Base-by-base conservation (phyloP, 2,888 invertebrate genomes). In the Hyposoter didymator region DNA sequence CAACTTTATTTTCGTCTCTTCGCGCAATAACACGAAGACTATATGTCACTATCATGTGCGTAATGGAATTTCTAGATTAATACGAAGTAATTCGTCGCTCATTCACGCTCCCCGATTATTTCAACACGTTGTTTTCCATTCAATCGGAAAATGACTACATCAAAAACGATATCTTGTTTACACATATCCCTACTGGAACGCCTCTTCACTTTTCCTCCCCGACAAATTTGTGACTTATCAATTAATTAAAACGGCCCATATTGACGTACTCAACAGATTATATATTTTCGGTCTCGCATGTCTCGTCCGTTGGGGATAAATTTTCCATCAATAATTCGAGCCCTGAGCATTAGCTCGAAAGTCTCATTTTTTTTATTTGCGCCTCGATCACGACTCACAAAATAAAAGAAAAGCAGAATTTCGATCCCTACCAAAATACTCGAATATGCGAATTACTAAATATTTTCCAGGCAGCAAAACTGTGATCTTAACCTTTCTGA, bases 101-200 rank as follows among this genome's bases (percentile, higher is more conserved):
- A 17, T 59, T 32, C 55, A 55, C 67, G 17, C 67, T 73, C 59
- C 35, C 52, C 74, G 66, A 75, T 82, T 70, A 69, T 78, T 82
- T 74, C 19, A 67, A 49, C 73, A n/a, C 43, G 64, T 78, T 78
- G 74, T 43, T 64, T 75, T 62, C 45, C 74, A 17, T 82, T 59
- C 14, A 12, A 66, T 39, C 49, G 7, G 55, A 69, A 69, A 43
- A 59, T 72, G 45, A 80, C 72, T 76, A 80, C 32, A 76, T 52
- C 64, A n/a, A 49, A 74, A 82, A 69, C 45, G 69, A 78, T 55
- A 70, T 66, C 64, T 78, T 75, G 78, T 82, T 85, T 82, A 79
- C 85, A 45, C 32, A 78, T 12, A 64, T 67, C 70, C 67, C n/a
- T n/a, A n/a, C n/a, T 64, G 39, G 19, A 76, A 49, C 49, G 28